These are phyloP conservation scores for Microcebus jonahi DNA, from an alignment of 2,113 vertebrate genomes.

Conservation along the genomic window DNA sequence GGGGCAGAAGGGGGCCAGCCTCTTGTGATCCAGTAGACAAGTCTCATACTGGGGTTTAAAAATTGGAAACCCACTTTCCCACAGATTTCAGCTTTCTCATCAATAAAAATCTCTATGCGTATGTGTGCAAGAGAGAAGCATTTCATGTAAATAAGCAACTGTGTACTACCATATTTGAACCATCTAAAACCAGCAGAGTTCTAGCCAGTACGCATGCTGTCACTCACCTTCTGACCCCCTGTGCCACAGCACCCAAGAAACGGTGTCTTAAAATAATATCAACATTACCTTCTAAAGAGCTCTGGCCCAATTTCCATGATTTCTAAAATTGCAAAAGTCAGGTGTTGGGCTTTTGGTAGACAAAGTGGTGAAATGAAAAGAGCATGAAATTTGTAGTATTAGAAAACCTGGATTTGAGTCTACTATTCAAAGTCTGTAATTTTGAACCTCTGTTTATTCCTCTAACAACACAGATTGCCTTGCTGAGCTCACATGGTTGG, in stretches of 20 bases:
- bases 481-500: neutral
- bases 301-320: neutral
- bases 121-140: neutral
- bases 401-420: neutral
- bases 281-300: neutral
- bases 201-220: neutral
- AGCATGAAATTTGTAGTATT: neutral
- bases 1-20: neutral
- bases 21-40: neutral
- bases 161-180: neutral
- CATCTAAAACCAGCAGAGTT: neutral
- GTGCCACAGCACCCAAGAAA: neutral
- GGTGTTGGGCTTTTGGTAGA: neutral
- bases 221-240: neutral
- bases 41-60: neutral
- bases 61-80: conserved; percentile 1
- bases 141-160: neutral
- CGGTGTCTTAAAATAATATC: neutral
- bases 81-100: neutral
- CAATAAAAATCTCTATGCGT: neutral
- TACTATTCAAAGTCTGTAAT: neutral
- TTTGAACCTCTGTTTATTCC: neutral
- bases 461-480: neutral
- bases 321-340: neutral
- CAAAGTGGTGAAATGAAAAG: neutral